Evolutionary conservation across 2,113 vertebrate genomes (phyloP).

Genomic region (Catharus minimus): DNA sequence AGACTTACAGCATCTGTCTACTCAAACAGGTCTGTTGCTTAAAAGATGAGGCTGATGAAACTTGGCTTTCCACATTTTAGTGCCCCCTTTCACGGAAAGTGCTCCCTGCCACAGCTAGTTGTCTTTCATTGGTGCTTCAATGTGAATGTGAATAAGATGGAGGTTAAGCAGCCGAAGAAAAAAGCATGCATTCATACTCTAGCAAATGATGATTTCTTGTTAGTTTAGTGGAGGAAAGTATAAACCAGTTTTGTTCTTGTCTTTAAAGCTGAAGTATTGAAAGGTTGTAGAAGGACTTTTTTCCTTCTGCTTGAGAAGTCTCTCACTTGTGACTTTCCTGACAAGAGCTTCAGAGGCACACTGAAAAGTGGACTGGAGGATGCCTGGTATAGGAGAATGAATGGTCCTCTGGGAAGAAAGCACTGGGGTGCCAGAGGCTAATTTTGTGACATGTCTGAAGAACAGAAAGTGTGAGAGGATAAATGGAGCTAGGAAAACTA

Average conservation of each 20-base stretch:
- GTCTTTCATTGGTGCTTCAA: not conserved
- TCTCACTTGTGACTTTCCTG: not conserved
- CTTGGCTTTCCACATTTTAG: not conserved
- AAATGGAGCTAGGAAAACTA: not conserved
- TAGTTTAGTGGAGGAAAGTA: not conserved
- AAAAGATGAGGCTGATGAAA: not conserved
- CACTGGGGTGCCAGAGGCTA: not conserved
- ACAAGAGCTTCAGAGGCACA: not conserved
- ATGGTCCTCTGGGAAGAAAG: not conserved
- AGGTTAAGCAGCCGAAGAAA: not conserved
- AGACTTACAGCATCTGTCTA: not conserved
- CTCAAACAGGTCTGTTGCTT: not conserved
- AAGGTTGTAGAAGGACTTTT: not conserved
- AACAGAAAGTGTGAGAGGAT: not conserved
- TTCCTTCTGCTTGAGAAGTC: fast-evolving
- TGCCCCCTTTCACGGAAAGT: not conserved
- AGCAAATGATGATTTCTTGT: not conserved
- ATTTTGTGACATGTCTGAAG: not conserved
- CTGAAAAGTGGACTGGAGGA: not conserved
- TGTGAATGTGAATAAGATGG: not conserved
- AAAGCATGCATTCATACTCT: not conserved
- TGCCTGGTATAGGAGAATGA: not conserved
- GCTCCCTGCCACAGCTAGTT: not conserved
- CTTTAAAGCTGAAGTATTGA: not conserved
- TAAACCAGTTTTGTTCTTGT: not conserved